A percentile compares a stretch with the other conserved stretches of the same genome.
Evolutionary conservation across 2,797 vertebrate species (phyloP).

Genomic region (Onychomys leucogaster): DNA sequence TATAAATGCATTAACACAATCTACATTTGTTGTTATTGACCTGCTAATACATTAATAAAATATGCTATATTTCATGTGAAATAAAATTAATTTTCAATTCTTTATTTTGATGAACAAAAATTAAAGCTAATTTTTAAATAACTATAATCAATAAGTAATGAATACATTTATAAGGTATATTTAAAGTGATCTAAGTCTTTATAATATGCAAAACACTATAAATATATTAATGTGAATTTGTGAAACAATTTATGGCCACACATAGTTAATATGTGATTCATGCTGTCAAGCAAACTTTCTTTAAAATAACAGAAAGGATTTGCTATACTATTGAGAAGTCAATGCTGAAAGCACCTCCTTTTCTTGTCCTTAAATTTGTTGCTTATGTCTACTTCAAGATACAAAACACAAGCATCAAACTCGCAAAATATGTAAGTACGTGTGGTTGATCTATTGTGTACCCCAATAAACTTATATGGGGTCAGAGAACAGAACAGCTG

Average conservation of each 20-base stretch:
- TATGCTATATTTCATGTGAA: not conserved
- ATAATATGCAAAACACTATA: not conserved
- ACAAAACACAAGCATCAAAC: not conserved
- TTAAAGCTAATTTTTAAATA: not conserved
- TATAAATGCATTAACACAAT: not conserved
- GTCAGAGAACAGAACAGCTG: no score
- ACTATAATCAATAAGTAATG: not conserved
- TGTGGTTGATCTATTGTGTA: no score
- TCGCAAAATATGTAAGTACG: not conserved
- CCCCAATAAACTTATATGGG: no score
- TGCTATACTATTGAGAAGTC: not conserved
- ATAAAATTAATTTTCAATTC: not conserved
- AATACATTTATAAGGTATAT: not conserved
- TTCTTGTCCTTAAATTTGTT: not conserved
- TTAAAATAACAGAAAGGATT: not conserved
- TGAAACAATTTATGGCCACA: not conserved
- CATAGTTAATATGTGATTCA: not conserved
- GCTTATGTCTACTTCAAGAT: not conserved
- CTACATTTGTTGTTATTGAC: not conserved
- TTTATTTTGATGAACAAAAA: not conserved
- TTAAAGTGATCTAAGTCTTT: not conserved
- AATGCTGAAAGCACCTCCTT: not conserved
- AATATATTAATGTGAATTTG: constrained; percentile 8
- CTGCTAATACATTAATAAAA: not conserved
- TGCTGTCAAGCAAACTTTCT: not conserved